Base-by-base conservation (phyloP, 2,113 vertebrate genomes). In the Siniperca knerii region DNA sequence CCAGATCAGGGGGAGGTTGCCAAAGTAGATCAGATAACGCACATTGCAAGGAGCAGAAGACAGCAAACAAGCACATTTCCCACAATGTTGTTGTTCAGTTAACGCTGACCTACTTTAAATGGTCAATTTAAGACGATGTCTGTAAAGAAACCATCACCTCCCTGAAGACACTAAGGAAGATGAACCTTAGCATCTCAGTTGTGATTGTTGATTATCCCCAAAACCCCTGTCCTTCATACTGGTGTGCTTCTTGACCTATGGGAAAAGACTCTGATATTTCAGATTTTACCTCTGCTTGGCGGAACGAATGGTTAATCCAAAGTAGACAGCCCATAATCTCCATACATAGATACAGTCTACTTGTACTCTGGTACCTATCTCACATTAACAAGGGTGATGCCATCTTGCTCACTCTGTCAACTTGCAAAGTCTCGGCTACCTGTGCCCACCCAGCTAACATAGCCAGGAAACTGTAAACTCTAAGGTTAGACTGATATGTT, bases 251-350 rank as follows among this genome's bases (percentile, higher is more conserved):
- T 96, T 97, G 33, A 96, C 92, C 94, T 94, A 48, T 88, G 29
- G 95, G 18, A 46, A 76, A 95, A 95, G 95, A 91, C 89, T 90
- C 95, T 95, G 92, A 97, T 90, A 86, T 95, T 90, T 95, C 35
- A 84, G 93, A 96, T 94, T 95, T 96, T 92, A 95, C 94, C 94
- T 95, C 87, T 93, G 93, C 95, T 93, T 95, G 90, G 95, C 96
- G 95, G 96, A 96, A 96, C 96, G 96, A 98, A 97, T 97, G 97
- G 97, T 97, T 97, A 97, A 97, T 97, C 96, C 96, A 86, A 62
- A 69, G 42, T 71, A 86, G 83, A 50, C 61, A 35, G 67, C 68
- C 48, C 48, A 20, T 69, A n/a, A 16, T 12, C 42, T 33, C 37
- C 55, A 77, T 3, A 5, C 74, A 44, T 23, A 50, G 37, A 40